Percentiles rank a stretch among this genome's conserved stretches.
These are phyloP conservation scores for Autographa gamma DNA, from an alignment of 2,888 invertebrate species.

Conservation along the genomic window DNA sequence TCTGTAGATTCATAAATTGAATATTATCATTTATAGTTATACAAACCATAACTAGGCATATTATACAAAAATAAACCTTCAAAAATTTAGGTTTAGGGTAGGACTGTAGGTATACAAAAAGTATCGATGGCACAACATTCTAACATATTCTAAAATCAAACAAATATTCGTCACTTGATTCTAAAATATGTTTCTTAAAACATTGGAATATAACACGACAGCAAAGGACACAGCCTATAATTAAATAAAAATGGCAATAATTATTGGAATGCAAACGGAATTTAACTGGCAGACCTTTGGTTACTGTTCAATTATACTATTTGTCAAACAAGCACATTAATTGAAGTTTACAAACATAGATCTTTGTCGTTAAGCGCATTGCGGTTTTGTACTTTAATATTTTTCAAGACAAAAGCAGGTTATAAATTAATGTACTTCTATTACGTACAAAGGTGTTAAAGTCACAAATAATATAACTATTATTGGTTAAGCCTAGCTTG, in stretches of 20 bases:
- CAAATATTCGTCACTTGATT: constrained; percentile 44
- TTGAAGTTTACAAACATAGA: not conserved
- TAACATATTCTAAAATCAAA: constrained; percentile 43
- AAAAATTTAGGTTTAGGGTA: constrained; percentile 20
- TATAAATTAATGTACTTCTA: not conserved
- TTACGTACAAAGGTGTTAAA: not conserved
- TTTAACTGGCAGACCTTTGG: constrained; percentile 14
- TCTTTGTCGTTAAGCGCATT: not conserved
- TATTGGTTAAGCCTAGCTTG: too few species aligned
- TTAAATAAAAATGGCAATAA: constrained; percentile 43
- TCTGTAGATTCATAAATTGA: constrained; percentile 22
- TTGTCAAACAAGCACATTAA: constrained; percentile 16
- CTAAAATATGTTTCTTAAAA: constrained; percentile 34
- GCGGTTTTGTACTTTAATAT: constrained; percentile 4
- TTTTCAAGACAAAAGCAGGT: not conserved
- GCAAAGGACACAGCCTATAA: constrained; percentile 52
- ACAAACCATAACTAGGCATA: constrained; percentile 8
- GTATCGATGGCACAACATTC: constrained; percentile 41
- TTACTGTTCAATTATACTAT: constrained; percentile 29
- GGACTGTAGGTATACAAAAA: constrained; percentile 12
- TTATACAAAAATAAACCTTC: constrained; percentile 22
- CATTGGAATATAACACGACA: constrained; percentile 28
- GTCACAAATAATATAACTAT: not conserved
- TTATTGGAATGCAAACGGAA: constrained; percentile 49
- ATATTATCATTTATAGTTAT: constrained; percentile 1